Evolutionary conservation across 2,797 vertebrate species (phyloP).

Genomic region (Rallus crepitans): DNA sequence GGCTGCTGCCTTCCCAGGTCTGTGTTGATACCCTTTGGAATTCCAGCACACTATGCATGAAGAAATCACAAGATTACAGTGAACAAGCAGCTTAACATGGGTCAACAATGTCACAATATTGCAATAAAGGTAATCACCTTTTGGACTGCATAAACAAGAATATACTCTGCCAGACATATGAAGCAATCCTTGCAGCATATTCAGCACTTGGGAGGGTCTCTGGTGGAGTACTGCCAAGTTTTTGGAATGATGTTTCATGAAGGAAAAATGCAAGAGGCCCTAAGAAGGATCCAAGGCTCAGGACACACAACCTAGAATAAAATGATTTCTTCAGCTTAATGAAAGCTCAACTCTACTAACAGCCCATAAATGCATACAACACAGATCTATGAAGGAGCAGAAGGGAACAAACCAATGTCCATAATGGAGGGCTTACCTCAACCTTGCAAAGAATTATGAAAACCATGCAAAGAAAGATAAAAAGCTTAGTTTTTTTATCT

Average conservation of each 20-base stretch:
- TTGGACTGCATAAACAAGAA: not conserved
- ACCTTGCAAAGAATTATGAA: not conserved
- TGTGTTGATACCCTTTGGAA: slow-evolving; percentile 32
- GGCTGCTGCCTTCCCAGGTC: not conserved
- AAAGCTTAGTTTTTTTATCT: not conserved
- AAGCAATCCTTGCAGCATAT: not conserved
- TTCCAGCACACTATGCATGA: not conserved
- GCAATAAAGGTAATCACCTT: not conserved
- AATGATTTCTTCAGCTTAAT: not conserved
- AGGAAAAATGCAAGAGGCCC: not conserved
- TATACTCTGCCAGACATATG: not conserved
- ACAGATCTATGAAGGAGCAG: not conserved
- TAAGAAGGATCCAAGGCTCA: not conserved
- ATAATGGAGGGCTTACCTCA: not conserved
- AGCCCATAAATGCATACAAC: not conserved
- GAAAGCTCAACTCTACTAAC: not conserved
- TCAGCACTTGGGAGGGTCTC: not conserved
- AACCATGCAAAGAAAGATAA: not conserved
- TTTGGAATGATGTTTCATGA: not conserved
- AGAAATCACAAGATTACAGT: not conserved
- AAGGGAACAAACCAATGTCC: not conserved
- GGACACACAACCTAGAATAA: not conserved
- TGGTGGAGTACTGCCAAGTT: not conserved
- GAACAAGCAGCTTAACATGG: not conserved
- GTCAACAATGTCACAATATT: slow-evolving; percentile 23